These are phyloP conservation scores for Cheilinus undulatus DNA, from an alignment of 2,113 vertebrate species.

Conservation along the genomic window DNA sequence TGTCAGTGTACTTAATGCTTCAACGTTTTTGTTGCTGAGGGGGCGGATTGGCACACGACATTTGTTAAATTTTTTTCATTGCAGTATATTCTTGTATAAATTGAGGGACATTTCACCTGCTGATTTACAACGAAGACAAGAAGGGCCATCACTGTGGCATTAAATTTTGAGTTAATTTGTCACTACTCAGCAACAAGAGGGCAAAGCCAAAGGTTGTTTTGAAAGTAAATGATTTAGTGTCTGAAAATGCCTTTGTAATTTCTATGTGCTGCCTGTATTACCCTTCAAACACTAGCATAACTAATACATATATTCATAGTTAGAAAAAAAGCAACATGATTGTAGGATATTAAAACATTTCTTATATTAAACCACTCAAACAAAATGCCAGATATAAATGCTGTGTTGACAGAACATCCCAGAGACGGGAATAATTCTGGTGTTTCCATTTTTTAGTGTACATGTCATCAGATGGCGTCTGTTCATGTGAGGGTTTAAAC, in stretches of 20 bases:
- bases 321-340: no score
- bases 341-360: no score
- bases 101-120: neutral
- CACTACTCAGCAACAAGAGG: neutral
- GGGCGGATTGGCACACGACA: neutral
- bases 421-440: neutral
- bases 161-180: neutral
- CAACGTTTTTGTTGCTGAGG: neutral
- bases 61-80: neutral
- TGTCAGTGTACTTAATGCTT: neutral
- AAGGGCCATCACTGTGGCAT: neutral
- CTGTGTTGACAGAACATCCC: neutral
- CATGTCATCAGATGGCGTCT: conserved; percentile 3
- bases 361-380: neutral
- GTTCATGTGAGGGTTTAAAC: neutral
- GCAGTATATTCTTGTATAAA: no score
- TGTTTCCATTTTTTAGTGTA: conserved; percentile 15
- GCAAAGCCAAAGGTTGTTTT: neutral
- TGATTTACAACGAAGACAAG: neutral
- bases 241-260: no score
- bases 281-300: no score
- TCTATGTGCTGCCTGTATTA: no score
- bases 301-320: neutral
- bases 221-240: no score
- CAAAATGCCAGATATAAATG: neutral